Conservation (phyloP, 2,113 vertebrate species). For the Tursiops truncatus region DNA sequence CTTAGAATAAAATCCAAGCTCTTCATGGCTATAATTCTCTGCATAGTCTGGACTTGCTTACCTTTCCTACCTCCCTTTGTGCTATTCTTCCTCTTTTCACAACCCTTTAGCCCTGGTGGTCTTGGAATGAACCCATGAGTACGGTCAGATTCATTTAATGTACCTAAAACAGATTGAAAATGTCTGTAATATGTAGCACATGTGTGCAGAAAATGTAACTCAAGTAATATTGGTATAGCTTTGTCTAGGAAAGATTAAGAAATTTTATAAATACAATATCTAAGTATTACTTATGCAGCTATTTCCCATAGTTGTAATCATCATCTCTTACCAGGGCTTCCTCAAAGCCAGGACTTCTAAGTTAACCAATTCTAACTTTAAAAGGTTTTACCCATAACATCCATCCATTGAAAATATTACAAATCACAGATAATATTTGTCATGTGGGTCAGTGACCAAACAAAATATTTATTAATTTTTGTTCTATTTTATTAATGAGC, state of each 20-base stretch:
- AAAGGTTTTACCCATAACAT: not conserved
- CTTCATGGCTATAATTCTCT: not conserved
- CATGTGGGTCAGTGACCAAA: not conserved
- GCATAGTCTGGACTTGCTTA: not conserved
- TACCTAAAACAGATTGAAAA: not conserved
- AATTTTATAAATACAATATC: not conserved
- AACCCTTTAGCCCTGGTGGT: not conserved
- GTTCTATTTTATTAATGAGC: not conserved
- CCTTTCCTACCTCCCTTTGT: not conserved
- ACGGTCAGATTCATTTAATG: not conserved
- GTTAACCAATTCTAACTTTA: not conserved
- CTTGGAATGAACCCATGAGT: not conserved
- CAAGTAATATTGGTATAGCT: not conserved
- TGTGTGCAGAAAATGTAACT: not conserved
- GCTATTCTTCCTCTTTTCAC: not conserved
- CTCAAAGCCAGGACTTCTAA: not conserved
- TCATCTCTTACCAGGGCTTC: not conserved
- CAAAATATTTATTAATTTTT: constrained; percentile 24
- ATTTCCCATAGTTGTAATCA: not conserved
- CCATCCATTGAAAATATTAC: not conserved
- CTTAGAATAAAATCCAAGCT: not conserved
- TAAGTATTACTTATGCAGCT: not conserved
- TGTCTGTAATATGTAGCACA: not conserved
- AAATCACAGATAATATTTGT: not conserved
- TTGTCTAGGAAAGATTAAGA: not conserved